Conservation (phyloP, 2,888 invertebrate genomes). For the Machimus rusticus region DNA sequence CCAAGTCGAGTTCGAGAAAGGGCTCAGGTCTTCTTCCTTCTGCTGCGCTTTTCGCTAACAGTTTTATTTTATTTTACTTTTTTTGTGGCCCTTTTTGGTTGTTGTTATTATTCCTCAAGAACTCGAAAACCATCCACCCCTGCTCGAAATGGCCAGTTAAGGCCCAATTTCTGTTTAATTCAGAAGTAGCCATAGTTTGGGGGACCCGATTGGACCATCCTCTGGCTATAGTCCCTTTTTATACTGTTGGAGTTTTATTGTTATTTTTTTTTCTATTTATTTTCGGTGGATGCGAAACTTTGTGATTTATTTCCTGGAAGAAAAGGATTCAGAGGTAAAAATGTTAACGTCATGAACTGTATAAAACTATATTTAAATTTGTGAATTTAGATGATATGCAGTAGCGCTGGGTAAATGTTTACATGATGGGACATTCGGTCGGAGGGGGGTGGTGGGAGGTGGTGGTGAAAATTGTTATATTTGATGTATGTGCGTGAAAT, state of each 20-base stretch:
- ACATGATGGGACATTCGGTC: too few species aligned
- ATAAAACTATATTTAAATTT: too few species aligned
- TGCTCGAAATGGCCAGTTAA: neutral
- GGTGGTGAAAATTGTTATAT: too few species aligned
- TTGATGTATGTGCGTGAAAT: too few species aligned
- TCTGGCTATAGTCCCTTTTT: neutral
- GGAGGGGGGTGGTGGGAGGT: too few species aligned
- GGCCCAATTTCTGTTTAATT: neutral
- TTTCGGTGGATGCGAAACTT: neutral
- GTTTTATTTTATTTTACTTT: neutral
- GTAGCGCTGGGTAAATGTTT: too few species aligned
- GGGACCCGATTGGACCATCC: neutral
- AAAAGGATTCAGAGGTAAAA: neutral
- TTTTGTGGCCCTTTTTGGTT: neutral
- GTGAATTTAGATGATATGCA: too few species aligned
- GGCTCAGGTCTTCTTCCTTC: neutral
- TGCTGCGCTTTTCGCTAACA: neutral
- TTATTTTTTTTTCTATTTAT: neutral
- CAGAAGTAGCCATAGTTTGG: neutral
- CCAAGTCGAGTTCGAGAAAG: neutral
- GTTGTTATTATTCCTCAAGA: neutral
- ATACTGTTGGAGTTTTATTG: neutral
- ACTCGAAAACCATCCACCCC: neutral
- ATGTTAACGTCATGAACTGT: too few species aligned
- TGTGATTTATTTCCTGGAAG: neutral